phyloP scores from a whole-genome alignment of 2,797 vertebrate genomes.

The Babyrousa celebensis region DNA sequence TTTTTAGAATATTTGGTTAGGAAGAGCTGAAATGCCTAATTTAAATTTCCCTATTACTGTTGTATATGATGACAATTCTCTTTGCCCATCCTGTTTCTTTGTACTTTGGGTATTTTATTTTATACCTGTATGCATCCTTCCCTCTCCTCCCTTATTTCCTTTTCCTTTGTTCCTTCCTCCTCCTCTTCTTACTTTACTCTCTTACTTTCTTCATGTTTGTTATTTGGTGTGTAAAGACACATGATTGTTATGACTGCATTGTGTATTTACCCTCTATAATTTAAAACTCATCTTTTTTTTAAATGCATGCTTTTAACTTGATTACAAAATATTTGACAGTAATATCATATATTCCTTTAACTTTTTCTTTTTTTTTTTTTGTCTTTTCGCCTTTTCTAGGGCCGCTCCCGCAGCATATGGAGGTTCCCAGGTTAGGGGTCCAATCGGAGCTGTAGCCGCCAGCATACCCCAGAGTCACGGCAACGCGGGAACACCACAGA shows the following conservation, averaged over 20 bases:
- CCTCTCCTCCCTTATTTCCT: neutral
- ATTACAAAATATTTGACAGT: neutral
- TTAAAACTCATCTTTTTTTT: neutral
- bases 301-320: neutral
- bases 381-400: no score
- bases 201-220: neutral
- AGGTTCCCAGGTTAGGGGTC: no score
- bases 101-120: neutral
- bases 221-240: neutral
- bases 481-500: no score
- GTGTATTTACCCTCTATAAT: neutral
- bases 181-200: neutral
- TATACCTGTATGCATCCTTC: neutral
- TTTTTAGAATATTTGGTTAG: neutral
- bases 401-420: no score
- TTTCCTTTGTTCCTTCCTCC: neutral
- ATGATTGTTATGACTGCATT: neutral
- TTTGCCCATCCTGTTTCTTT: neutral
- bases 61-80: neutral
- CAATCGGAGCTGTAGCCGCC: no score
- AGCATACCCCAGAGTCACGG: no score
- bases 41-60: neutral
- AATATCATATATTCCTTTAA: neutral
- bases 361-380: neutral
- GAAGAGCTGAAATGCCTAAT: neutral